Evolutionary conservation across 2,888 invertebrate genomes (phyloP), one percentile per base, ranked within the genome.

Genomic region (Euplagia quadripunctaria): DNA sequence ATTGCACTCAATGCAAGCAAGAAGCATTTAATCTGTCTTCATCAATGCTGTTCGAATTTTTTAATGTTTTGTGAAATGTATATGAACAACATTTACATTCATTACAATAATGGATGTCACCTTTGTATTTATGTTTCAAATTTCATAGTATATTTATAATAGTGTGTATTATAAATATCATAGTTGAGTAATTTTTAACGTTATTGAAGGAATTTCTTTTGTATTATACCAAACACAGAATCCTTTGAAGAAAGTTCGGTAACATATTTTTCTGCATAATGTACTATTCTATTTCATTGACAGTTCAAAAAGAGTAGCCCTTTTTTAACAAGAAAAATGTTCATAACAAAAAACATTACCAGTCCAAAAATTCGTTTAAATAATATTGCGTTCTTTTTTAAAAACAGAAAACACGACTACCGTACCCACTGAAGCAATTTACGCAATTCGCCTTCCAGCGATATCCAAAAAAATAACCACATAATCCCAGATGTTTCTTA

Each of bases 401-500:
- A 20, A 58, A 58, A 58, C 12, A 20, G 58, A 58, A 58, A 58
- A 58, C 58, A 58, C 20, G 20, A n/a, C 58, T 58, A 55, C 52
- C 8, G n/a, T 55, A 55, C 58, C 58, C 58, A 11, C 58, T 58
- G 70, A 65, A 61, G 64, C 73, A 70, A 72, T 82, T 73, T 72
- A 52, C 49, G 64, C 70, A 77, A 74, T 82, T 72, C 46, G 63
- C 41, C 68, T 66, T 70, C 61, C 41, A 51, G 72, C 58, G 64
- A 73, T 76, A 77, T 82, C 71, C 77, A 72, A 82, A 79, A 71
- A 70, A 70, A 52, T 61, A 70, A 74, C 72, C 72, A 61, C 75
- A 82, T 83, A 79, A 83, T 71, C 75, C 70, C 70, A 73, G 61
- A 78, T 79, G 73, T 76, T 79, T 79, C 75, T 70, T 78, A 82